phyloP scores from a whole-genome alignment of 2,113 vertebrate species.

The Motacilla tschutschensis region DNA sequence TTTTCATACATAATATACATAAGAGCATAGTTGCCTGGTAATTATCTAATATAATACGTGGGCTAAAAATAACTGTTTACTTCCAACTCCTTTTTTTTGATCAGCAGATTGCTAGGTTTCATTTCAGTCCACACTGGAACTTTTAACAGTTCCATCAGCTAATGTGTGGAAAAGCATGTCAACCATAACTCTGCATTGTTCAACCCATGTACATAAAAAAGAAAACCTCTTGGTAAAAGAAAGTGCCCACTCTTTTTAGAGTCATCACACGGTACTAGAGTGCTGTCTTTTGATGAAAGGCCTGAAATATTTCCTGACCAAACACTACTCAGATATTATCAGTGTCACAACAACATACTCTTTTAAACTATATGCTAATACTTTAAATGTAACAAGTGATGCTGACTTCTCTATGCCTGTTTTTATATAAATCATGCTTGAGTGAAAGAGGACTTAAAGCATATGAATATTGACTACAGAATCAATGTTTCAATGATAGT shows the following conservation, averaged over 20 bases:
- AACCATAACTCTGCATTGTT: background rate
- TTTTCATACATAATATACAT: background rate
- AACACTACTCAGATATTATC: background rate
- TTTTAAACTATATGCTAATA: background rate
- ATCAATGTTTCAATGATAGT: background rate
- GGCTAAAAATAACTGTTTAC: background rate
- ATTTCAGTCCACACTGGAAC: background rate
- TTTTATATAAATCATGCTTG: background rate
- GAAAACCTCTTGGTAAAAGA: background rate
- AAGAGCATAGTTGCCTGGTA: background rate
- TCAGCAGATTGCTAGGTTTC: background rate
- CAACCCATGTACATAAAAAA: background rate
- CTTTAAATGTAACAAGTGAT: background rate
- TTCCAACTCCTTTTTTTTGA: background rate
- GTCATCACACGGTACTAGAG: background rate
- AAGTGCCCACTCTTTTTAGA: background rate
- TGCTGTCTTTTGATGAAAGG: background rate
- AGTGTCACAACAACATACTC: background rate
- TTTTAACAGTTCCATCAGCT: background rate
- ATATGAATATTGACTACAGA: background rate
- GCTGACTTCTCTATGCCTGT: background rate
- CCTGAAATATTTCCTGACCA: background rate
- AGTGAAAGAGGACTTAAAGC: background rate
- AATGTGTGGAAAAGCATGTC: background rate
- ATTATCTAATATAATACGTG: background rate